These are phyloP conservation scores for Turritopsis rubra DNA, from an alignment of 30 jellyfish, hydroid and myxozoan species.

Conservation along the genomic window DNA sequence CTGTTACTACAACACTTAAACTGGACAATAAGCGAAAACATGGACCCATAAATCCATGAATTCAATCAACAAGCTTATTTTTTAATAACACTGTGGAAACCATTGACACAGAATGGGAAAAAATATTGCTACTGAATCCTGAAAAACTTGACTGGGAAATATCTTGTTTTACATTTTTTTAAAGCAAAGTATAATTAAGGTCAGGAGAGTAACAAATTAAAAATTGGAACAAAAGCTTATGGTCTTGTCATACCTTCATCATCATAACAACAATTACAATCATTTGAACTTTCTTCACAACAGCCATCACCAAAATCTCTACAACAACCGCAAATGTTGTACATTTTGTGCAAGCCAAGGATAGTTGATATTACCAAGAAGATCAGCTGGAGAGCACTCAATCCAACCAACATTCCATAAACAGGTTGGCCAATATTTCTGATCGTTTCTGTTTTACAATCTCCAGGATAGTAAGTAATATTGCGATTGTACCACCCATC, in stretches of 20 bases:
- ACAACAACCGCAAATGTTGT: no score
- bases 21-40: no score
- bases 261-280: neutral
- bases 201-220: neutral
- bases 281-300: neutral
- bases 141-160: neutral
- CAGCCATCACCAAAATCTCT: neutral
- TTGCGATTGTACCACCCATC: neutral
- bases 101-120: no score
- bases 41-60: no score
- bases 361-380: neutral
- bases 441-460: neutral
- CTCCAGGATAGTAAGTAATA: neutral
- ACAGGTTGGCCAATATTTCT: neutral
- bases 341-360: neutral
- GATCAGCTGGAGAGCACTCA: neutral
- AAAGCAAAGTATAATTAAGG: no score
- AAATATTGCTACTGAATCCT: no score
- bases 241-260: neutral
- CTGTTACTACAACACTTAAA: no score
- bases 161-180: no score
- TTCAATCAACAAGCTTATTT: no score
- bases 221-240: neutral
- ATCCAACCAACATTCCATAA: neutral
- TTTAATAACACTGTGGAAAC: no score